Evolutionary conservation across 1,140 invertebrate species (phyloP).

Genomic region (Cataglyphis hispanica): DNA sequence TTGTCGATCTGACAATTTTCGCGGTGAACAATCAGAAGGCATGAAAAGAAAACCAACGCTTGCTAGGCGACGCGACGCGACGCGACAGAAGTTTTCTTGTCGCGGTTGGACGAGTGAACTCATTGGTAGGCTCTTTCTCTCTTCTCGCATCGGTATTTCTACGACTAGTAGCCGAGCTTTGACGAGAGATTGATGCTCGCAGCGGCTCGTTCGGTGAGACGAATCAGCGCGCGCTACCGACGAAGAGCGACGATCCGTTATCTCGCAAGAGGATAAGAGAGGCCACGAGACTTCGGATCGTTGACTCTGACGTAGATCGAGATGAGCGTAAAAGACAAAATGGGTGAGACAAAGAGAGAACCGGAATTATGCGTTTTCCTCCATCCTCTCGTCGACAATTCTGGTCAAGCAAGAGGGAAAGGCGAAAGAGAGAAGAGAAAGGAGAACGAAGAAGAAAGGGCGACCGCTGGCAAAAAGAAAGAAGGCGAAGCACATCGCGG

Average conservation of each 20-base stretch:
- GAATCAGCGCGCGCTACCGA: constrained; percentile 68
- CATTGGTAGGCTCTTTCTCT: constrained; percentile 54
- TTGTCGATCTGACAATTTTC: constrained; percentile 18
- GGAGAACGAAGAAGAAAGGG: constrained; percentile 72
- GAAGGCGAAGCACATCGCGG: constrained; percentile 73
- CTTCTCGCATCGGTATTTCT: constrained; percentile 81
- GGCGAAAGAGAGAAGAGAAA: constrained; percentile 30
- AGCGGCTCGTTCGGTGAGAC: constrained; percentile 68
- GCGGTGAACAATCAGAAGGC: constrained; percentile 4
- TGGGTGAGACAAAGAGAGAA: constrained; percentile 34
- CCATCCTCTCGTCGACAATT: constrained; percentile 59
- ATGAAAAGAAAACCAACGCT: constrained; percentile 7
- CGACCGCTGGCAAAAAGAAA: constrained; percentile 74
- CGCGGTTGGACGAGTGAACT: constrained; percentile 42
- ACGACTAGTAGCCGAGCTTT: constrained; percentile 83
- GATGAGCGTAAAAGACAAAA: constrained; percentile 42
- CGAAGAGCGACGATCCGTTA: constrained; percentile 62
- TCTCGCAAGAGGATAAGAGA: constrained; percentile 47
- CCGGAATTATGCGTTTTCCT: constrained; percentile 57
- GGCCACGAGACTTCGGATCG: constrained; percentile 49
- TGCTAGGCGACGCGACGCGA: constrained; percentile 33
- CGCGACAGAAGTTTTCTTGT: constrained; percentile 41
- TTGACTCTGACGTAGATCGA: constrained; percentile 42
- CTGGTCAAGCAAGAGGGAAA: constrained; percentile 44
- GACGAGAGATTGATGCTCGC: constrained; percentile 86